Percentiles rank a stretch among this genome's conserved stretches.
phyloP scores from a whole-genome alignment of 2,888 invertebrate genomes.

The Leptogaster cylindrica region DNA sequence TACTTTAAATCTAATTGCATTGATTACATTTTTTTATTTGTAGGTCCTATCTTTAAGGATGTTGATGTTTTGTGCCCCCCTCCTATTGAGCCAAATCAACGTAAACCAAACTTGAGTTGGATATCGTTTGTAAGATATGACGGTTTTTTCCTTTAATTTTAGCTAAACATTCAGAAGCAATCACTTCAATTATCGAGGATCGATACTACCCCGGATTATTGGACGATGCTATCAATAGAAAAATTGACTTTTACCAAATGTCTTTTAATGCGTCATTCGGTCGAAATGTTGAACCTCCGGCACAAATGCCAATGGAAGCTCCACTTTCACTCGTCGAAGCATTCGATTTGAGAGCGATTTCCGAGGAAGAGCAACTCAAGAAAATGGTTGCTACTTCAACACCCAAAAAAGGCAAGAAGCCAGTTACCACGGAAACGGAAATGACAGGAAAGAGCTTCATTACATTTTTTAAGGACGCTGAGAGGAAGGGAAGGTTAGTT shows the following conservation, averaged over 20 bases:
- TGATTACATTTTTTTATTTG: too few relatives aligned
- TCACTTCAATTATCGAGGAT: conserved; percentile 42
- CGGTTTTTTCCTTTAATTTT: too few relatives aligned
- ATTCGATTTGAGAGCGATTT: conserved; percentile 39
- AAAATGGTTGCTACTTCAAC: too few relatives aligned
- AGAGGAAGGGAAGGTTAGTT: too few relatives aligned
- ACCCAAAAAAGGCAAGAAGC: background rate
- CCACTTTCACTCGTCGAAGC: conserved; percentile 43
- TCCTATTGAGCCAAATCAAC: too few relatives aligned
- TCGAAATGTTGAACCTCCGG: background rate
- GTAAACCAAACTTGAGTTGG: too few relatives aligned
- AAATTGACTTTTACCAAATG: conserved; percentile 42
- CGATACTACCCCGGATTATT: conserved; percentile 44
- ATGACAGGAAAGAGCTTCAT: background rate
- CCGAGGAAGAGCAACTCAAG: conserved; percentile 29
- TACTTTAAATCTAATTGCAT: too few relatives aligned
- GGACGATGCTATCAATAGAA: conserved; percentile 44
- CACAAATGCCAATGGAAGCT: background rate
- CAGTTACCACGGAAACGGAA: background rate
- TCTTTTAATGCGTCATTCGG: conserved; percentile 36
- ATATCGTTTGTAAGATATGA: too few relatives aligned
- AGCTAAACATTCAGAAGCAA: too few relatives aligned
- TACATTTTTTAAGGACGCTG: background rate
- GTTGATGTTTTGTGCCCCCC: too few relatives aligned
- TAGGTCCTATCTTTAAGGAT: too few relatives aligned